Percentiles rank a stretch among this genome's conserved stretches.
These are phyloP conservation scores for Porites lobata DNA, from an alignment of 92 coral and sea anemone genomes.

Conservation along the genomic window DNA sequence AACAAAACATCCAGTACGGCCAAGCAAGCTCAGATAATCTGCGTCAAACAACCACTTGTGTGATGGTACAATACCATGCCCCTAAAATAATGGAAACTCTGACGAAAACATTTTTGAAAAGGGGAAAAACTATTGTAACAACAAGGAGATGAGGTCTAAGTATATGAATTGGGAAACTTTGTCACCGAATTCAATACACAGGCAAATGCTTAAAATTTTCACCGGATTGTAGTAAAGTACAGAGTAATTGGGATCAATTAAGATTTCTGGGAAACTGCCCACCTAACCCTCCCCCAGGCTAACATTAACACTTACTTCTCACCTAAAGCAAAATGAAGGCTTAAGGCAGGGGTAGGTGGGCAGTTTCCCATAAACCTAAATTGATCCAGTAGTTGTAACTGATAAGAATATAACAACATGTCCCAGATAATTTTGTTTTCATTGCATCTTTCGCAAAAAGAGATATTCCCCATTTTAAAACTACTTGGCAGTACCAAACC, in stretches of 20 bases:
- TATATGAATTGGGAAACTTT: too few species aligned
- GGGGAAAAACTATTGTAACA: neutral
- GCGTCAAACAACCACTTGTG: neutral
- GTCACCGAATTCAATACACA: neutral
- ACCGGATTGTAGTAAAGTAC: neutral
- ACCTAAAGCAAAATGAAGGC: too few species aligned
- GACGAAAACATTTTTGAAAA: neutral
- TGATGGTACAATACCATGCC: neutral
- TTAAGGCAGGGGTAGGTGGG: too few species aligned
- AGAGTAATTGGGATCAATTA: too few species aligned
- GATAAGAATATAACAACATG: constrained; percentile 11
- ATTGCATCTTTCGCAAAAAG: constrained; percentile 21
- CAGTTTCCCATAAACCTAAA: too few species aligned
- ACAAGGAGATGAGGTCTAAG: neutral
- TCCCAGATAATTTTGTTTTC: neutral
- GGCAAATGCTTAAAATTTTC: neutral
- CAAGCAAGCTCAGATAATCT: neutral
- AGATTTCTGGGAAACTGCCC: too few species aligned
- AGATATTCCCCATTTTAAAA: constrained; percentile 38
- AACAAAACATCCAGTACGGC: neutral
- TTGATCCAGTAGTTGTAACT: neutral
- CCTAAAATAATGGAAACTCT: neutral
- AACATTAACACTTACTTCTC: too few species aligned
- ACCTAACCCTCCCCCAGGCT: too few species aligned
- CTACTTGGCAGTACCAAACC: constrained; percentile 42